Percentiles rank a stretch among this genome's conserved stretches.
Conservation (phyloP, 2,113 vertebrate genomes). For the Stercorarius parasiticus region DNA sequence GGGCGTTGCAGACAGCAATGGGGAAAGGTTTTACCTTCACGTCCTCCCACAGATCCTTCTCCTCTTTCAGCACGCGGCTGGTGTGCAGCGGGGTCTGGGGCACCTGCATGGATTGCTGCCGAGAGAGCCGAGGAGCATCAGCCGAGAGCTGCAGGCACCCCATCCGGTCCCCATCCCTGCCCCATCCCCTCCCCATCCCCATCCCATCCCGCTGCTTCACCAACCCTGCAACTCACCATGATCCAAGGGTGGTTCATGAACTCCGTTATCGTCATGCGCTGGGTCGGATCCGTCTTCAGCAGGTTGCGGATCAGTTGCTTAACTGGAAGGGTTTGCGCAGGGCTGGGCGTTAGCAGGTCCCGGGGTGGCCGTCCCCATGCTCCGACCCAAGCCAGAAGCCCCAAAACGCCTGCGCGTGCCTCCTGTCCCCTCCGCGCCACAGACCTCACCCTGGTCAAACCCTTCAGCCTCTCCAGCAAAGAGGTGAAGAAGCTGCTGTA, state of each 20-base stretch:
- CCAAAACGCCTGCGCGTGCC: rapidly evolving
- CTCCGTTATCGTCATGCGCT: constrained; percentile 97
- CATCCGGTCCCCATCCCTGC: not conserved
- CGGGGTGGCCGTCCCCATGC: rapidly evolving
- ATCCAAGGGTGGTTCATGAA: constrained; percentile 99
- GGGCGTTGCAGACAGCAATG: rapidly evolving
- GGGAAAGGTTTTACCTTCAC: constrained; percentile 84
- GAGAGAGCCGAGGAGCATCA: not conserved
- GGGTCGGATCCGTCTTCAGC: constrained; percentile 94
- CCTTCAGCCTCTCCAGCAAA: not conserved
- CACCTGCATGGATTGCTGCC: constrained; percentile 93
- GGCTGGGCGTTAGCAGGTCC: not conserved
- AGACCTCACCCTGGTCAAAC: not conserved
- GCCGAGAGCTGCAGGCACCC: not conserved
- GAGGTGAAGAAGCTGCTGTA: not conserved
- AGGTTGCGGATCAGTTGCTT: constrained; percentile 93
- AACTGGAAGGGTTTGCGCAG: constrained; percentile 71
- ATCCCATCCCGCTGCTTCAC: not conserved
- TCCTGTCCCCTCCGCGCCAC: not conserved
- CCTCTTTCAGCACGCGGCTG: constrained; percentile 94
- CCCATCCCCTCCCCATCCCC: not conserved
- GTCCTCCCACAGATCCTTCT: constrained; percentile 95
- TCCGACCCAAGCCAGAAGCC: not conserved
- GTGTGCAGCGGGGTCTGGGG: constrained; percentile 97
- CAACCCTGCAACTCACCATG: constrained; percentile 76